Conservation (phyloP, 2,888 invertebrate species). For the Phanerotoma sp. region DNA sequence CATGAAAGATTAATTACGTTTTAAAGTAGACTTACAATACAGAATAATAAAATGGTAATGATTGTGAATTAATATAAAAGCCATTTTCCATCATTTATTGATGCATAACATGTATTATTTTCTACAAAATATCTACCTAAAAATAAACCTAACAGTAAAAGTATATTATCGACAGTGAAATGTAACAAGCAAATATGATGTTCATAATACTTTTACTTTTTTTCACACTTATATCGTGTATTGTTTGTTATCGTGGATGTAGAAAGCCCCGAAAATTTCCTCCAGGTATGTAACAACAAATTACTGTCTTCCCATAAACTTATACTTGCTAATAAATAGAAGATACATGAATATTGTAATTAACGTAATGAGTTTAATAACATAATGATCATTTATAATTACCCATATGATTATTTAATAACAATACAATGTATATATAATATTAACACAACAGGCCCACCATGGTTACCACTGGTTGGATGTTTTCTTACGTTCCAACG, state of each 20-base stretch:
- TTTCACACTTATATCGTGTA: slow-evolving; percentile 26
- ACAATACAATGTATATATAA: too few relatives aligned
- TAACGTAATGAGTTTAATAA: background rate
- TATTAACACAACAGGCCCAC: slow-evolving; percentile 63
- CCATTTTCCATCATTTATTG: too few relatives aligned
- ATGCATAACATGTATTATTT: too few relatives aligned
- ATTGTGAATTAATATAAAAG: too few relatives aligned
- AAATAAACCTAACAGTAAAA: too few relatives aligned
- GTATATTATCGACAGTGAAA: too few relatives aligned
- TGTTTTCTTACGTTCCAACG: slow-evolving; percentile 56
- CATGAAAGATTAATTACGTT: too few relatives aligned
- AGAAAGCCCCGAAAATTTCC: slow-evolving; percentile 48
- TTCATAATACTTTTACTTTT: slow-evolving; percentile 27
- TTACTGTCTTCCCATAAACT: too few relatives aligned
- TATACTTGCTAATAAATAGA: too few relatives aligned
- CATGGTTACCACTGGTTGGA: slow-evolving; percentile 62
- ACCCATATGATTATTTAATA: background rate
- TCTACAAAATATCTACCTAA: too few relatives aligned
- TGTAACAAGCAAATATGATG: slow-evolving; percentile 1
- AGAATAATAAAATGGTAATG: too few relatives aligned
- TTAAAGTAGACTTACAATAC: too few relatives aligned
- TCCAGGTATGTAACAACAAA: slow-evolving; percentile 43
- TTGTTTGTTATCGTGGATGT: slow-evolving; percentile 39
- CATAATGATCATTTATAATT: background rate
- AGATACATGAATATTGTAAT: background rate